Percentiles rank a stretch among this genome's conserved stretches.
These are phyloP conservation scores for Emys orbicularis DNA, from an alignment of 2,797 vertebrate species.

Conservation along the genomic window DNA sequence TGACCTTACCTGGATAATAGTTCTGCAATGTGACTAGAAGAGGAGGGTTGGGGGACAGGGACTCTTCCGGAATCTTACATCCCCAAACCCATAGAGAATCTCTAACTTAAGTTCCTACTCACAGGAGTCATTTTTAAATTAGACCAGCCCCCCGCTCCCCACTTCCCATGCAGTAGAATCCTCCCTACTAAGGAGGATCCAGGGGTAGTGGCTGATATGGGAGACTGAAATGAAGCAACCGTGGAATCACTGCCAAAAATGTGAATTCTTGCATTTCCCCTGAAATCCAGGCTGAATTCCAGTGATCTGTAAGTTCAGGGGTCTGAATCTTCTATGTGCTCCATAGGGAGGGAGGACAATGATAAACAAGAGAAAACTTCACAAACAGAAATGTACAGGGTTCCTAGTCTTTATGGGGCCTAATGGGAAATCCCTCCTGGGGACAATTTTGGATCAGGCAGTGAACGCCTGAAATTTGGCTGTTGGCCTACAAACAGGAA, in stretches of 20 bases:
- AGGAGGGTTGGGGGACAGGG: background rate
- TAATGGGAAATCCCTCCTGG: background rate
- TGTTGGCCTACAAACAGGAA: background rate
- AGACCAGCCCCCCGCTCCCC: background rate
- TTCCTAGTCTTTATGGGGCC: background rate
- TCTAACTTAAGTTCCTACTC: background rate
- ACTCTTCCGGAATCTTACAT: constrained; percentile 66
- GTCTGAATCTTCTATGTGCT: background rate
- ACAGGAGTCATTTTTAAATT: constrained; percentile 63
- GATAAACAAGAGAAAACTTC: background rate
- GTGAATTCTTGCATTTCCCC: background rate
- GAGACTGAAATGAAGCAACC: background rate
- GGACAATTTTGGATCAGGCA: background rate
- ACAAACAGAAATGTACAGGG: background rate
- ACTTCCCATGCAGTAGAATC: constrained; percentile 42
- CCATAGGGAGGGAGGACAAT: background rate
- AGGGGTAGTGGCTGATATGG: background rate
- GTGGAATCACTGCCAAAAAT: background rate
- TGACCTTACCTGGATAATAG: constrained; percentile 46
- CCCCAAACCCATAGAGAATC: constrained; percentile 37
- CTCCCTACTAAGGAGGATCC: constrained; percentile 11
- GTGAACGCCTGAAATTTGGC: background rate
- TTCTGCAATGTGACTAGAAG: background rate
- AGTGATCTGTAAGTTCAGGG: background rate
- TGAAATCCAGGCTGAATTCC: background rate